phyloP scores from a whole-genome alignment of 2,888 invertebrate species.

The Prenolepis imparis region DNA sequence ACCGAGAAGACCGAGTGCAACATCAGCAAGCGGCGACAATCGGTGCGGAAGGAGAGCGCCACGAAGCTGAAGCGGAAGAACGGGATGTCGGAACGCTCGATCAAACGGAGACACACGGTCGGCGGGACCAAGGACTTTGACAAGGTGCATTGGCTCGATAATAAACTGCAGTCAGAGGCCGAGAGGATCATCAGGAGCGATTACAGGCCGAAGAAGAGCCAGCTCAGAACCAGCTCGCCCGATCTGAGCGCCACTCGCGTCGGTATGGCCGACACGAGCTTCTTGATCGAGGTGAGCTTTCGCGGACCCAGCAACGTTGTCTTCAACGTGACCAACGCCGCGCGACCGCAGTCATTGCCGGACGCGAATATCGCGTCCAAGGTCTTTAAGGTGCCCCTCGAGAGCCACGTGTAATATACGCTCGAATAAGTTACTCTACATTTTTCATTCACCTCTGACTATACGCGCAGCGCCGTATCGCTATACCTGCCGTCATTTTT shows the following conservation, averaged over 20 bases:
- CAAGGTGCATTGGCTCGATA: conserved; percentile 88
- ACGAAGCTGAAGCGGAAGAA: conserved; percentile 92
- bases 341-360: conserved; percentile 87
- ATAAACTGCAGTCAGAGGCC: conserved; percentile 87
- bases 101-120: conserved; percentile 96
- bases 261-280: conserved; percentile 83
- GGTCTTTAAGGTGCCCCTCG: conserved; percentile 88
- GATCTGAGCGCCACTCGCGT: conserved; percentile 87
- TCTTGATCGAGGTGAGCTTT: conserved; percentile 87
- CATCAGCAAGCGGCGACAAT: conserved; percentile 90
- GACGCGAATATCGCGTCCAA: conserved; percentile 86
- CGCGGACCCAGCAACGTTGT: conserved; percentile 87
- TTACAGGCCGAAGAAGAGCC: conserved; percentile 87
- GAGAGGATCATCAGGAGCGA: conserved; percentile 86
- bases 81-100: conserved; percentile 93
- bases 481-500: neutral
- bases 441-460: neutral
- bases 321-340: conserved; percentile 87
- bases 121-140: conserved; percentile 96
- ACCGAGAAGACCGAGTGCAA: conserved; percentile 93
- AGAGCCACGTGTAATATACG: conserved; percentile 87
- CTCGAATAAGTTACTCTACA: conserved; percentile 7
- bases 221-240: conserved; percentile 89
- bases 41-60: conserved; percentile 86
- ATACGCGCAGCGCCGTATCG: conserved; percentile 2